Evolutionary conservation across 2,888 invertebrate genomes (phyloP).

Genomic region (Ectemnius continuus): DNA sequence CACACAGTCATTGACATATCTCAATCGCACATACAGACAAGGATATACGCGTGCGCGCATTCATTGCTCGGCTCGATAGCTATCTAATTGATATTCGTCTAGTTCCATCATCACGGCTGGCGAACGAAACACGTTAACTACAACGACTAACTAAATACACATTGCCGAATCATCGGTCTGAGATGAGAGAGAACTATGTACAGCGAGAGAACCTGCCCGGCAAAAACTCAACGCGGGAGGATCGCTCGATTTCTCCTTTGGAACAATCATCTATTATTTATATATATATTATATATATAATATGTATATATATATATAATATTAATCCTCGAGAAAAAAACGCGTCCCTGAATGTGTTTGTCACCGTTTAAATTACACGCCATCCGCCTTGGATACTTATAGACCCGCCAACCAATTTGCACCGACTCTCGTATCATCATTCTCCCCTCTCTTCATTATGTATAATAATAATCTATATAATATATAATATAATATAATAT

Average conservation of each 20-base stretch:
- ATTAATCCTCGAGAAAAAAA: slow-evolving; percentile 47
- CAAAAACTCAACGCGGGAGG: slow-evolving; percentile 9
- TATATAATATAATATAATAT: slow-evolving; percentile 50
- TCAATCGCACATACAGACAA: no score
- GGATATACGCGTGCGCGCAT: background rate
- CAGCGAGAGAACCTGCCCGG: slow-evolving; percentile 32
- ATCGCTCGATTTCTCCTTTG: slow-evolving; percentile 11
- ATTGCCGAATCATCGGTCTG: slow-evolving; percentile 20
- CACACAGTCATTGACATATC: no score
- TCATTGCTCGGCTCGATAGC: slow-evolving; percentile 3
- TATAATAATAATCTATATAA: slow-evolving; percentile 56
- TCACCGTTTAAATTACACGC: slow-evolving; percentile 51
- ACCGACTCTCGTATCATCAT: slow-evolving; percentile 17
- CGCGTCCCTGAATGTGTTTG: slow-evolving; percentile 65
- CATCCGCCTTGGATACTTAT: slow-evolving; percentile 22
- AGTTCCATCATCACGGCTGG: slow-evolving; percentile 21
- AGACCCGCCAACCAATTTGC: slow-evolving; percentile 26
- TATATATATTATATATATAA: slow-evolving; percentile 39
- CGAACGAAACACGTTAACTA: slow-evolving; percentile 46
- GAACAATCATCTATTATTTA: slow-evolving; percentile 39
- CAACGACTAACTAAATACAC: slow-evolving; percentile 48
- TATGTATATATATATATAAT: slow-evolving; percentile 46
- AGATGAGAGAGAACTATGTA: slow-evolving; percentile 46
- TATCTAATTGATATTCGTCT: slow-evolving; percentile 39
- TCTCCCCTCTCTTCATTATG: slow-evolving; percentile 24